These are phyloP conservation scores for Actenoides hombroni DNA, from an alignment of 2,113 vertebrate species.

Conservation along the genomic window DNA sequence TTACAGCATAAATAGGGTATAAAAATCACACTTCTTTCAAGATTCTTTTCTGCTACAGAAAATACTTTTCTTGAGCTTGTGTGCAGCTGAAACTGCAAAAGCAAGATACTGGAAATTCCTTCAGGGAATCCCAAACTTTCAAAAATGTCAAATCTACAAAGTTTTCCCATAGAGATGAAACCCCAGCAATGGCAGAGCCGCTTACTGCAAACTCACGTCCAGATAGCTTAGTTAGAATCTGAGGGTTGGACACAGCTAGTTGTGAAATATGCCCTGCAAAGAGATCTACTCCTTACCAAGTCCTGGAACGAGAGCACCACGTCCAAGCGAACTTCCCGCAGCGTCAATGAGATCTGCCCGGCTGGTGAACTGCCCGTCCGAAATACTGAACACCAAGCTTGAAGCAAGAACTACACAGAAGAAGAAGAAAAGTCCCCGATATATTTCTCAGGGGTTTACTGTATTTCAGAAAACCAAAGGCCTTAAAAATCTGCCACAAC, in stretches of 20 bases:
- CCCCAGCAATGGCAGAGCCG: neutral
- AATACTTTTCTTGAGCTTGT: neutral
- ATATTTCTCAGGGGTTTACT: neutral
- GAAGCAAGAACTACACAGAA: slow-evolving; percentile 87
- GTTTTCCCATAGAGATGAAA: neutral
- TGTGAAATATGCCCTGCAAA: neutral
- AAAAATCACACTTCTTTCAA: neutral
- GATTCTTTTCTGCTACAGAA: neutral
- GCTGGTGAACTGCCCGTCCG: slow-evolving; percentile 94
- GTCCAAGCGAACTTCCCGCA: slow-evolving; percentile 92
- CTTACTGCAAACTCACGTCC: neutral
- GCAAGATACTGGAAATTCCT: neutral
- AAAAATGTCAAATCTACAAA: neutral
- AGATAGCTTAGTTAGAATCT: neutral
- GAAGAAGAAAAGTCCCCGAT: neutral
- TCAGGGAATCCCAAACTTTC: neutral
- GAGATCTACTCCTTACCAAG: slow-evolving; percentile 80
- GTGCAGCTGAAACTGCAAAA: neutral
- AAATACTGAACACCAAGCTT: slow-evolving; percentile 92
- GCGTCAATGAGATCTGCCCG: slow-evolving; percentile 95
- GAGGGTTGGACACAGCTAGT: neutral
- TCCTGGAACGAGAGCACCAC: slow-evolving; percentile 94
- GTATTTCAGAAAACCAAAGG: neutral
- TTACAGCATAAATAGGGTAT: neutral
- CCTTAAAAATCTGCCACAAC: neutral